These are phyloP conservation scores for Oreochromis mossambicus DNA, from an alignment of 2,797 vertebrate species.

Conservation along the genomic window DNA sequence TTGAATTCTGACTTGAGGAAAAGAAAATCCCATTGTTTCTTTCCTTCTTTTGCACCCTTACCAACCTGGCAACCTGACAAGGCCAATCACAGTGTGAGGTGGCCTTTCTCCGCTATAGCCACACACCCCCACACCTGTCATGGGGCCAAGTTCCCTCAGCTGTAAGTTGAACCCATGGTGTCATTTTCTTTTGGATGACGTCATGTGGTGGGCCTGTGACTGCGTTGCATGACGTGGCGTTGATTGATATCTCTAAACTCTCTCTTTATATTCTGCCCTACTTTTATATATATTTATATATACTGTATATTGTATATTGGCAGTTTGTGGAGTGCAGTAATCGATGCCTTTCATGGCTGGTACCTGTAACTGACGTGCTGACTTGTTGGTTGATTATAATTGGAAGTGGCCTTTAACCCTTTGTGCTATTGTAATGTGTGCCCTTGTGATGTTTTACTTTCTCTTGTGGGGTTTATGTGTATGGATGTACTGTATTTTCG, in stretches of 20 bases:
- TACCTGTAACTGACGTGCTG: constrained; percentile 74
- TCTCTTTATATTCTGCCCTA: constrained; percentile 68
- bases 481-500: constrained; percentile 69
- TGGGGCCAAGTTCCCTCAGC: constrained; percentile 76
- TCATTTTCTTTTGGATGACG: constrained; percentile 82
- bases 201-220: constrained; percentile 84
- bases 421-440: constrained; percentile 80
- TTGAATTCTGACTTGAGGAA: constrained; percentile 65
- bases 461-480: constrained; percentile 73
- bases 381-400: constrained; percentile 73
- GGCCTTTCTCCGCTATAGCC: constrained; percentile 78
- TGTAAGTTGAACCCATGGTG: constrained; percentile 85
- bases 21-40: constrained; percentile 74
- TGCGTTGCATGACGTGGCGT: constrained; percentile 83
- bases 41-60: constrained; percentile 77
- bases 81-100: constrained; percentile 80
- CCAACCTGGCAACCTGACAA: constrained; percentile 78
- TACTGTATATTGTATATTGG: constrained; percentile 69
- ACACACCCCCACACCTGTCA: constrained; percentile 70
- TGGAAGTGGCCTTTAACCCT: constrained; percentile 77
- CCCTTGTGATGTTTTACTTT: constrained; percentile 75
- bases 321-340: constrained; percentile 76
- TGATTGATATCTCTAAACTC: constrained; percentile 70
- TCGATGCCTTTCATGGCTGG: constrained; percentile 68
- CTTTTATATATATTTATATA: constrained; percentile 57